Evolutionary conservation across 1,140 invertebrate species (phyloP), one percentile per base, ranked within the genome.

Genomic region (Nylanderia fulva): DNA sequence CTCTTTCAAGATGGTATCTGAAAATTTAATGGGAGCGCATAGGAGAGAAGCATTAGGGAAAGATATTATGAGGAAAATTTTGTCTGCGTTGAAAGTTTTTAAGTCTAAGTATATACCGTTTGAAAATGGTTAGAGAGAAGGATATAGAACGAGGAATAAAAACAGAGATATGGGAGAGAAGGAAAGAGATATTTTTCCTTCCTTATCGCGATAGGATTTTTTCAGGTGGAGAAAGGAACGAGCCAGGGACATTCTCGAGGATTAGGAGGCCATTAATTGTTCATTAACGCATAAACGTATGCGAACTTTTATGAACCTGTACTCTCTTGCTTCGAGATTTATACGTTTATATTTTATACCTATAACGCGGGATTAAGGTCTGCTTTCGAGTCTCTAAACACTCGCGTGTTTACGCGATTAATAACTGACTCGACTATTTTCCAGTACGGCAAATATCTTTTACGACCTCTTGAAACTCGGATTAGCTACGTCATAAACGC

Each of bases 361-460:
- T 56, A 36, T 56, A 56, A 45, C 21, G 0, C 24, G 18, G 45
- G 54, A 61, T 39, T 27, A 58, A 7, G 8, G n/a, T n/a, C n/a
- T 39, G 42, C 1, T 15, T 15, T 48, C 9, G 36, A 42, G 36
- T 61, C 45, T 29, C n/a, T 42, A 42, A 75, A 42, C 15, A 61
- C 18, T 61, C 5, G 29, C 24, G 21, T 36, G 7, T 61, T 56
- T 45, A 8, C 24, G 15, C 6, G 2, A 21, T n/a, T 42, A 75
- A 61, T 75, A 75, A 75, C n/a, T 24, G 11, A 60, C 54, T 61
- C 27, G 33, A 42, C 24, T 29, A 75, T 61, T 75, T 75, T 3
- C 7, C 6, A 61, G 24, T 27, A 36, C 8, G 29, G 3, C 36
- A 61, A 29, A 27, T 2, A 13, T 77, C 27, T 52, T 66, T 77